These are phyloP conservation scores for Drosophila asahinai DNA, from an alignment of 1,140 invertebrate genomes.

Conservation along the genomic window DNA sequence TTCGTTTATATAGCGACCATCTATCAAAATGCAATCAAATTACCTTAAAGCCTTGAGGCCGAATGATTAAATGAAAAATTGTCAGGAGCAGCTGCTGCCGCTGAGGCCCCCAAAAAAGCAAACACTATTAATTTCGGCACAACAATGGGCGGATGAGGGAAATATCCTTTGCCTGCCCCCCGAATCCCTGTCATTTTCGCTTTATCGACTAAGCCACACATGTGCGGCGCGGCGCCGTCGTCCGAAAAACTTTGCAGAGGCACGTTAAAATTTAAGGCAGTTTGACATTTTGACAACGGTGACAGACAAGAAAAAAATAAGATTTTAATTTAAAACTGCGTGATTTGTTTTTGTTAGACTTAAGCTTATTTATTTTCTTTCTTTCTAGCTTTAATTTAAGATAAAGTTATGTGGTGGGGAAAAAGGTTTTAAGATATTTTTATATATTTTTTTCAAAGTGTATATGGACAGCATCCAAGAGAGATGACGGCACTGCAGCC, in stretches of 20 bases:
- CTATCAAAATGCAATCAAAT: constrained; percentile 44
- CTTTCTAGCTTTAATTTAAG: background rate
- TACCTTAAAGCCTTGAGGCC: constrained; percentile 51
- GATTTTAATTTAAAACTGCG: background rate
- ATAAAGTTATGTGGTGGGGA: too few species aligned
- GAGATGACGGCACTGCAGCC: constrained; percentile 31
- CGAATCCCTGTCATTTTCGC: constrained; percentile 5
- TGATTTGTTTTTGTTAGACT: background rate
- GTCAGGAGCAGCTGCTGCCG: constrained; percentile 60
- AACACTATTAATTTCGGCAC: constrained; percentile 61
- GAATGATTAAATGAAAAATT: constrained; percentile 81
- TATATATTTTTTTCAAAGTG: background rate
- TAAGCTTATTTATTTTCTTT: too few species aligned
- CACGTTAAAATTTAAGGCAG: constrained; percentile 41
- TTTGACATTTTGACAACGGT: constrained; percentile 55
- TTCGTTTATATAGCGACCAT: constrained; percentile 6
- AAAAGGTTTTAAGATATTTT: background rate
- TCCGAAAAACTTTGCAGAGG: constrained; percentile 15
- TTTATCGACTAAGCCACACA: constrained; percentile 42
- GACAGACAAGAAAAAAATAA: background rate
- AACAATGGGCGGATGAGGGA: constrained; percentile 39
- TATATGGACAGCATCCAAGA: constrained; percentile 7
- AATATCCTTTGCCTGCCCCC: constrained; percentile 2
- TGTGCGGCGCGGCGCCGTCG: constrained; percentile 11
- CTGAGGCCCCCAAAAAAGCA: constrained; percentile 39